Conservation (phyloP, 2,113 vertebrate genomes). For the Rostratula benghalensis region DNA sequence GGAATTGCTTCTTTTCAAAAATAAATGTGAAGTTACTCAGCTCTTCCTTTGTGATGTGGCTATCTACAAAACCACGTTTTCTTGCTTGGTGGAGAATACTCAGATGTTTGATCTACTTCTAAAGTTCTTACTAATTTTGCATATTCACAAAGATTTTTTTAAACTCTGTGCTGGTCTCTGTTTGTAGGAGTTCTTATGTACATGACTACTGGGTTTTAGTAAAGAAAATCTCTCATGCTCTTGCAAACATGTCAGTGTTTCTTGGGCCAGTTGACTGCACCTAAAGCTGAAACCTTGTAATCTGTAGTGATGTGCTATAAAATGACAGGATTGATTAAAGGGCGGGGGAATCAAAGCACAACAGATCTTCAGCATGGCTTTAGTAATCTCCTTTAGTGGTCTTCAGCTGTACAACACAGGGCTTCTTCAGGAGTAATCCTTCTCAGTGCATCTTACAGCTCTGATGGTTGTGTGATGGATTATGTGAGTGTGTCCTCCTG, state of each 20-base stretch:
- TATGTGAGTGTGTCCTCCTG: background rate
- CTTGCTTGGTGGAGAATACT: background rate
- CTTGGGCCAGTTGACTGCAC: background rate
- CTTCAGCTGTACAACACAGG: background rate
- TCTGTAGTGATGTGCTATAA: background rate
- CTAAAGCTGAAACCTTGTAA: background rate
- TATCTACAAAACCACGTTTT: background rate
- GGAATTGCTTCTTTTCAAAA: background rate
- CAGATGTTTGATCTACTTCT: background rate
- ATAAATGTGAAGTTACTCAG: background rate
- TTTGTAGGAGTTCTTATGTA: background rate
- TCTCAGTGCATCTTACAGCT: background rate
- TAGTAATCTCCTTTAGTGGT: background rate
- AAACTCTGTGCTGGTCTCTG: background rate
- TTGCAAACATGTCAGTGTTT: background rate
- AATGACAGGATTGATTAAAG: background rate
- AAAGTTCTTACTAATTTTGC: background rate
- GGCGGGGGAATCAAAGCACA: background rate
- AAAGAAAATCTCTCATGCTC: background rate
- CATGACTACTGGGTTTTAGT: background rate
- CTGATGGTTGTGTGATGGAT: background rate
- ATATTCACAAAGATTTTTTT: background rate
- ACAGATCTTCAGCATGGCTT: background rate
- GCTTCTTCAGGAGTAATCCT: background rate
- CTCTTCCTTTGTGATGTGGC: background rate